A percentile compares a stretch with the other conserved stretches of the same genome.
These are phyloP conservation scores for Microcebus ravelobensis DNA, from an alignment of 2,113 vertebrate species.

Conservation along the genomic window DNA sequence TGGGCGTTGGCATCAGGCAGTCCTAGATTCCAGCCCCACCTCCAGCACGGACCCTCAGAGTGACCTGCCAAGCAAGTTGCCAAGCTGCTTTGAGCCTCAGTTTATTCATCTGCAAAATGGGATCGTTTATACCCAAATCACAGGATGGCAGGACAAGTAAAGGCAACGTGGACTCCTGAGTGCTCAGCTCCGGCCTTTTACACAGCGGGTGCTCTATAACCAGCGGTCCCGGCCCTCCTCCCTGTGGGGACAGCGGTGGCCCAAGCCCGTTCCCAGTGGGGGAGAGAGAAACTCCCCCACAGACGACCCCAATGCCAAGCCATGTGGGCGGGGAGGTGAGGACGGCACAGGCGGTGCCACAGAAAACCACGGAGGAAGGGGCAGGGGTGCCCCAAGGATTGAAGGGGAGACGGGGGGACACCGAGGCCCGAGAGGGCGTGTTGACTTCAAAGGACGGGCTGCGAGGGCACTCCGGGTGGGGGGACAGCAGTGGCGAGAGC, in stretches of 20 bases:
- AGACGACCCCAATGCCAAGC: not conserved
- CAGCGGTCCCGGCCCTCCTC: not conserved
- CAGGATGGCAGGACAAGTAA: not conserved
- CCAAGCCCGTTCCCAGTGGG: accelerated
- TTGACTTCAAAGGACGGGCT: no score
- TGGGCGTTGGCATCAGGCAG: not conserved
- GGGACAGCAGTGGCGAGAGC: not conserved
- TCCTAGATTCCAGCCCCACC: not conserved
- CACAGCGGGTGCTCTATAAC: accelerated
- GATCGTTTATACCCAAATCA: not conserved
- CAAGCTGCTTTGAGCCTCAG: not conserved
- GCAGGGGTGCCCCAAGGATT: not conserved
- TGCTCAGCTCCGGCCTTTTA: not conserved
- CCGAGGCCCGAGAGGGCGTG: not conserved
- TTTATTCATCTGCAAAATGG: not conserved
- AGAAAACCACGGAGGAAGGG: not conserved
- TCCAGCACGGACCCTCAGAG: not conserved
- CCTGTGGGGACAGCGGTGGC: accelerated
- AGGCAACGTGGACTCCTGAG: not conserved
- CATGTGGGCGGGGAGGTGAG: not conserved
- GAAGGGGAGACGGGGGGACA: accelerated
- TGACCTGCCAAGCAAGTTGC: no score
- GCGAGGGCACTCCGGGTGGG: not conserved
- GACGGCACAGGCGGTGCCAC: accelerated
- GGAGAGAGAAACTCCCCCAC: not conserved